Evolutionary conservation across 2,113 vertebrate genomes (phyloP).

Genomic region (Cygnus atratus): DNA sequence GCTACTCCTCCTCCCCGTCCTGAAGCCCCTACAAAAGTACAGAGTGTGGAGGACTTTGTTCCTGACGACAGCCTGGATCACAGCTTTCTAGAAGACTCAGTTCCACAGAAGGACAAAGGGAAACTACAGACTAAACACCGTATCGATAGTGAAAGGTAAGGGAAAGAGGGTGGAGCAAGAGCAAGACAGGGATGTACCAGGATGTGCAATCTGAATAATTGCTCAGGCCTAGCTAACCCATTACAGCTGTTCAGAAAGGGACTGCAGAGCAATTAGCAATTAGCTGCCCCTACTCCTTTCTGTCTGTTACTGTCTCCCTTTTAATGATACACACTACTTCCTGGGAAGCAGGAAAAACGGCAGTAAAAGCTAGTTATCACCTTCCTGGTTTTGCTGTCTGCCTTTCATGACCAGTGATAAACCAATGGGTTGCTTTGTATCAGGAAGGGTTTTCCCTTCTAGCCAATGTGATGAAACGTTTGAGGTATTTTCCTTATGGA

Average conservation of each 20-base stretch:
- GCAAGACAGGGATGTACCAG: no score
- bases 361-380: background rate
- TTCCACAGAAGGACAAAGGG: conserved; percentile 55
- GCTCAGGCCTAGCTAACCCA: background rate
- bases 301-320: background rate
- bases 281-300: background rate
- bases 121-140: background rate
- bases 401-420: background rate
- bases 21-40: conserved; percentile 70
- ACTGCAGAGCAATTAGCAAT: background rate
- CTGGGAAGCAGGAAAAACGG: background rate
- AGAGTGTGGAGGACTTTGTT: conserved; percentile 91
- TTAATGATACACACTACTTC: background rate
- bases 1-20: background rate
- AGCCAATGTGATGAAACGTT: background rate
- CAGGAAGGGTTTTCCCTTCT: background rate
- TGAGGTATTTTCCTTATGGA: background rate
- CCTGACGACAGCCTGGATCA: conserved; percentile 90
- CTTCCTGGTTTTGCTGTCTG: background rate
- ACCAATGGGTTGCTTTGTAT: background rate
- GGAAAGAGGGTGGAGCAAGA: background rate
- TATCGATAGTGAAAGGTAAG: conserved; percentile 90
- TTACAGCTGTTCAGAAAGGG: background rate
- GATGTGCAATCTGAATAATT: background rate
- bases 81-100: conserved; percentile 89